These are phyloP conservation scores for Drosophila setifemur DNA, from an alignment of 1,140 invertebrate species.

Conservation along the genomic window DNA sequence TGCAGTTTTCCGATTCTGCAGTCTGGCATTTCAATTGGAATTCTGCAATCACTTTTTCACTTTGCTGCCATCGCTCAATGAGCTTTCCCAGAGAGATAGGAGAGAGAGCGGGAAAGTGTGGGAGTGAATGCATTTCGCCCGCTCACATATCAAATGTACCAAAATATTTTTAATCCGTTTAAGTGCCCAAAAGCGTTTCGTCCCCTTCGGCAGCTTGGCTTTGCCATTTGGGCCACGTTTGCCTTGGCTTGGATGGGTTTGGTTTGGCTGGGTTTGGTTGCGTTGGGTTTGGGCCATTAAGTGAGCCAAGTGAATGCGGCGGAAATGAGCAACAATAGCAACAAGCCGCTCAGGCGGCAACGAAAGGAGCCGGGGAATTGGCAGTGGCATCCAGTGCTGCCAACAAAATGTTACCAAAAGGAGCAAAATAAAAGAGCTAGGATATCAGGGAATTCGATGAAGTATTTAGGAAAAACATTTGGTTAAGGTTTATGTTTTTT, in stretches of 20 bases:
- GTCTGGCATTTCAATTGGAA: constrained; percentile 27
- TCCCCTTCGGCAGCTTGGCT: neutral
- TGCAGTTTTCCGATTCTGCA: constrained; percentile 13
- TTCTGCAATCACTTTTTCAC: constrained; percentile 39
- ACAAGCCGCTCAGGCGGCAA: constrained; percentile 76
- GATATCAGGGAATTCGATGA: too few relatives aligned
- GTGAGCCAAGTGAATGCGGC: constrained; percentile 75
- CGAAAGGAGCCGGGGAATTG: too few relatives aligned
- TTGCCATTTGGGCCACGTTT: constrained; percentile 21
- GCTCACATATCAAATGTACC: constrained; percentile 76
- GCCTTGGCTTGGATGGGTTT: neutral
- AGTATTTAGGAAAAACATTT: too few relatives aligned
- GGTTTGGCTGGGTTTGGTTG: constrained; percentile 1
- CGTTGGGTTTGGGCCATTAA: constrained; percentile 60
- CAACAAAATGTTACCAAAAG: neutral
- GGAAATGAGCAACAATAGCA: constrained; percentile 80
- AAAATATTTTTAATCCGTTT: constrained; percentile 81
- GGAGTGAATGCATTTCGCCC: constrained; percentile 27
- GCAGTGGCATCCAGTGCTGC: neutral
- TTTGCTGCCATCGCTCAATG: constrained; percentile 7
- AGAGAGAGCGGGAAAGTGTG: neutral
- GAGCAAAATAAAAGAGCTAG: neutral
- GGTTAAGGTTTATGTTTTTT: too few relatives aligned
- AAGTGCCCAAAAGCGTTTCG: constrained; percentile 52
- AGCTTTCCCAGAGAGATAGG: neutral